Evolutionary conservation across 2,797 vertebrate genomes (phyloP), one percentile per base, ranked within the genome.

Genomic region (Centropyge bicolor): DNA sequence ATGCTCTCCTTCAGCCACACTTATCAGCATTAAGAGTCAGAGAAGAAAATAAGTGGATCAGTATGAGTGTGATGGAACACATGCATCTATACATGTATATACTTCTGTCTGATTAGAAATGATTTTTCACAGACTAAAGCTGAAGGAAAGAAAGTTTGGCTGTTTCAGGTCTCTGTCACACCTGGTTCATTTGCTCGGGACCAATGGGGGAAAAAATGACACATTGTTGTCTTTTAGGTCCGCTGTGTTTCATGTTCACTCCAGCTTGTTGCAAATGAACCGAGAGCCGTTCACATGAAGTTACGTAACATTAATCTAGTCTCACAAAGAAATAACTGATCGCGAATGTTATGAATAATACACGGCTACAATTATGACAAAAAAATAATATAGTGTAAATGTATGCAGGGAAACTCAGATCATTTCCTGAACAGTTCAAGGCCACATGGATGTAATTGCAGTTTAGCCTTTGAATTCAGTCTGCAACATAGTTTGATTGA

Each of bases 1-100:
- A 22, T 10, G 5, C n/a, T 62, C 22, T 43, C 40, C 14, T 24
- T 17, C 19, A 70, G 35, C 10, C 41, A 51, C 49, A 59, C 43
- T 12, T 60, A 65, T 56, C 24, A 59, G 56, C 54, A 48, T 24
- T 11, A 63, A 64, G 64, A 56, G 14, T 36, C 62, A 20, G 48
- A 40, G 40, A n/a, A 57, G 27, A 75, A 66, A 74, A 68, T 35
- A 54, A 63, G 43, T 46, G 36, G 59, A 55, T 70, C 22, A 20
- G 65, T 40, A 20, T 45, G 51, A 12, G 56, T 49, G 11, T 57
- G 38, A 63, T n/a, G 57, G 31, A 27, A 57, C 65, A 38, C 41
- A 22, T 9, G 43, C 13, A 56, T 62, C 35, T 40, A 57, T 45
- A 38, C 51, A 22, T 17, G 43, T 19, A 46, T 62, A n/a, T 57